Base-by-base conservation (phyloP, 1,140 invertebrate genomes). In the Spodoptera frugiperda region DNA sequence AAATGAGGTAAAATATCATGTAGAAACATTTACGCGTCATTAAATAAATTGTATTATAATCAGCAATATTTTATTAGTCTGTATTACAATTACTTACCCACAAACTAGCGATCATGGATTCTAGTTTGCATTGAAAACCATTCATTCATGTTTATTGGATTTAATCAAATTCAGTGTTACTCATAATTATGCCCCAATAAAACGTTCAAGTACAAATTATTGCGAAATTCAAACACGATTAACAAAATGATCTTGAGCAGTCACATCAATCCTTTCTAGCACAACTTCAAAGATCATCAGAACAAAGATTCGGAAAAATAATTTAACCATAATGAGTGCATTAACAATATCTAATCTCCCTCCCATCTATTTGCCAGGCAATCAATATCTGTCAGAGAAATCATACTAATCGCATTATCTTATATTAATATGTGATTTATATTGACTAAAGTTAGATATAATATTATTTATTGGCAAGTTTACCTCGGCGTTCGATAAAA, bases 341-440 rank as follows among this genome's bases (percentile, higher is more conserved):
- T 74, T 73, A 55, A 65, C 59, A 44, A 67, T 61, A 75, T 77
- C 74, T 76, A 51, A 76, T 76, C 74, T 30, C 33, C 51, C 57
- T 54, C 39, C 39, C 70, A 73, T 78, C 70, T 73, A 70, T 53
- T 71, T 57, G 53, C 63, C 44, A 71, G 68, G 54, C 77, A 78
- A 87, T 86, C 81, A 84, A 84, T 86, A 83, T 83, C 80, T 84
- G 83, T 84, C 82, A 80, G 39, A 65, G 51, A 77, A 87, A 86
- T 84, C 83, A 68, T 77, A 78, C 73, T 82, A 81, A 85, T 80
- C 82, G 72, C 78, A 82, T 85, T 84, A 86, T 86, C 81, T 44
- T 61, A 78, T 65, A 84, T 87, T 83, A 83, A 86, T 83, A 79
- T 84, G 83, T 86, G 83, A 87, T 86, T 86, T 87, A 82, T 83